phyloP scores from a whole-genome alignment of 1,140 invertebrate species.

The Linepithema humile region DNA sequence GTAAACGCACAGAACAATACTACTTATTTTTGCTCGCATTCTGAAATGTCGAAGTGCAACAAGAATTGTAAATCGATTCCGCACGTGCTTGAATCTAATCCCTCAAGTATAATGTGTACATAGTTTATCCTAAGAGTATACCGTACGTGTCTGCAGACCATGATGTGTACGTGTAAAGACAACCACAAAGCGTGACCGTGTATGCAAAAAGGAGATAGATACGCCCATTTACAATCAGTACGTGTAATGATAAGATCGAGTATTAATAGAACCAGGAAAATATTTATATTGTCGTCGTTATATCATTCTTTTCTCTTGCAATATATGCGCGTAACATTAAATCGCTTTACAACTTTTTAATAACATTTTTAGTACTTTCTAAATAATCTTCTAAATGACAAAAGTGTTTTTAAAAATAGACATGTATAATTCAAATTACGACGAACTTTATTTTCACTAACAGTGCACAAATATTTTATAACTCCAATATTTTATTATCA shows the following conservation, averaged over 20 bases:
- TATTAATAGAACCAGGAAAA: too few relatives aligned
- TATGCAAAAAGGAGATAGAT: not conserved
- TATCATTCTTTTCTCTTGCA: not conserved
- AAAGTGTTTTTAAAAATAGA: not conserved
- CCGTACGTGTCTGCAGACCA: not conserved
- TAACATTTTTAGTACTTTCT: not conserved
- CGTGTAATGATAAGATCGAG: not conserved
- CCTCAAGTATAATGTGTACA: slow-evolving; percentile 55
- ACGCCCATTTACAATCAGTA: not conserved
- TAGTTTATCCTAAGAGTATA: slow-evolving; percentile 34
- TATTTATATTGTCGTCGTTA: too few relatives aligned
- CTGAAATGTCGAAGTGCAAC: not conserved
- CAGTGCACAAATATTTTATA: not conserved
- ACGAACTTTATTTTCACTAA: not conserved
- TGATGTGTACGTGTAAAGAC: not conserved
- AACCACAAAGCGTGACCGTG: not conserved
- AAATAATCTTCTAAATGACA: not conserved
- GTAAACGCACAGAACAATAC: not conserved
- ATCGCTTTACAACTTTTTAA: not conserved
- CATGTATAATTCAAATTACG: not conserved
- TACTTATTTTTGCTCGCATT: not conserved
- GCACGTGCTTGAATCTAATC: slow-evolving; percentile 69
- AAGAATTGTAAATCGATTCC: slow-evolving; percentile 46
- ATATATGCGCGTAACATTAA: not conserved
- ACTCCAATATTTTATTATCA: too few relatives aligned